Evolutionary conservation across 2,113 vertebrate genomes (phyloP).

Genomic region (Callochromis pleurospilus): DNA sequence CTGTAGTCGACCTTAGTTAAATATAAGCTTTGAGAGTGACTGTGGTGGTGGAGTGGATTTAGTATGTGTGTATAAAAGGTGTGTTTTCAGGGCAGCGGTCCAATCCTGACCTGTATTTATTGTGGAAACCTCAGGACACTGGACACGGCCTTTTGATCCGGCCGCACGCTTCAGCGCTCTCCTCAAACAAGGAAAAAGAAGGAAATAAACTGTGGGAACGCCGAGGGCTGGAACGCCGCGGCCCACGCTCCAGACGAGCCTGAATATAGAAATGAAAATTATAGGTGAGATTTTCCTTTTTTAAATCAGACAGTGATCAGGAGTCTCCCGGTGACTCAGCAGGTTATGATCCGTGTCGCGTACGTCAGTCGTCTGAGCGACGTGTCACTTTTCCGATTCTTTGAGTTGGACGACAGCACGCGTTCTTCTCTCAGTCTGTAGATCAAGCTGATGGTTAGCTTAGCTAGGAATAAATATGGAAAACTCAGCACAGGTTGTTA

Average conservation of each 20-base stretch:
- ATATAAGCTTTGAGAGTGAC: not conserved
- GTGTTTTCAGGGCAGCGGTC: not conserved
- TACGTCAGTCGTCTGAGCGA: constrained; percentile 11
- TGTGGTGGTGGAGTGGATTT: not conserved
- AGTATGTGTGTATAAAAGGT: not conserved
- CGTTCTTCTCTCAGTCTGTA: not conserved
- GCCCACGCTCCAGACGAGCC: constrained; percentile 11
- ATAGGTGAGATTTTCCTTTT: not conserved
- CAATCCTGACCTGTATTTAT: not conserved
- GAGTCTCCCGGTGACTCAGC: constrained; percentile 30
- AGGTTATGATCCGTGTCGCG: constrained; percentile 24
- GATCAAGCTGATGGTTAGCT: too few species aligned
- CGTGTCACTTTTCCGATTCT: not conserved
- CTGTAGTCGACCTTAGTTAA: not conserved
- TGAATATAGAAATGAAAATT: constrained; percentile 25
- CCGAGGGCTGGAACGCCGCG: not conserved
- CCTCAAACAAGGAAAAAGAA: constrained; percentile 9
- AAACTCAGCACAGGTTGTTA: not conserved
- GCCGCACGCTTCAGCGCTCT: not conserved
- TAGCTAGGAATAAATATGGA: not conserved
- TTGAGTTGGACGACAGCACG: not conserved
- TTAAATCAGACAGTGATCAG: not conserved
- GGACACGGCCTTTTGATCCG: constrained; percentile 38
- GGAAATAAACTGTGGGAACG: constrained; percentile 13
- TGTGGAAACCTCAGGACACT: not conserved